Percentiles rank a stretch among this genome's conserved stretches.
Evolutionary conservation across 2,113 vertebrate species (phyloP).

Genomic region (Thamnophis sirtalis): DNA sequence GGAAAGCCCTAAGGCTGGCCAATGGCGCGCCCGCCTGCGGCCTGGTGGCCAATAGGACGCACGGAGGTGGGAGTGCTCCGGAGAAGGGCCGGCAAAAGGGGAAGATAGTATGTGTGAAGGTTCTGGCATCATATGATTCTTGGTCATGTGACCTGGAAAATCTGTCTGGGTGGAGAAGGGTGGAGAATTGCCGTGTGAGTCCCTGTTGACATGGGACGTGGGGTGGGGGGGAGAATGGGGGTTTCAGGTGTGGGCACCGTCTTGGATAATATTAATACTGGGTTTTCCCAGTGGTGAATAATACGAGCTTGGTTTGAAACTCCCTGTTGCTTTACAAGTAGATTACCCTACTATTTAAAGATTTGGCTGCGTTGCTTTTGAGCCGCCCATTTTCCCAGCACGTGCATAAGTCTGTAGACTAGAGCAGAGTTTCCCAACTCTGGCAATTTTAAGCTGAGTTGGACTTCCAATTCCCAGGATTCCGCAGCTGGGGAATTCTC

Average conservation of each 20-base stretch:
- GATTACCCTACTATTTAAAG: not conserved
- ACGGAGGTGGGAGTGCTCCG: not conserved
- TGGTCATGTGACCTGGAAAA: not conserved
- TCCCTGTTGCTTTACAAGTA: slow-evolving; percentile 1
- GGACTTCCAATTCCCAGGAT: not conserved
- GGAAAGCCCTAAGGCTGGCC: not conserved
- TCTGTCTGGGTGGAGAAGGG: not conserved
- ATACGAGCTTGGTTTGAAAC: not conserved
- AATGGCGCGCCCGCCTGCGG: not conserved
- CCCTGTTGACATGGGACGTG: not conserved
- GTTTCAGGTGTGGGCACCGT: not conserved
- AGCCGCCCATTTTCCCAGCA: not conserved
- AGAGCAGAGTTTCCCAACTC: not conserved
- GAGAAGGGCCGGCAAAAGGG: not conserved
- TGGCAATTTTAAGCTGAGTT: not conserved
- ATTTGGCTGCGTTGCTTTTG: not conserved
- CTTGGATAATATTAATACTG: not conserved
- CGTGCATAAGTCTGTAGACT: not conserved
- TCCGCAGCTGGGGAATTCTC: not conserved
- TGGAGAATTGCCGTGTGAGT: not conserved
- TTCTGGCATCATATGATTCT: slow-evolving; percentile 12
- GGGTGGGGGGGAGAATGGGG: no score
- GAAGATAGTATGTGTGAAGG: not conserved
- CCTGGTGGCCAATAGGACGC: not conserved
- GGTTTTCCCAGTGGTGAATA: not conserved